Percentiles rank a stretch among this genome's conserved stretches.
Evolutionary conservation across 2,113 vertebrate species (phyloP).

Genomic region (Nannobrachium achirus): DNA sequence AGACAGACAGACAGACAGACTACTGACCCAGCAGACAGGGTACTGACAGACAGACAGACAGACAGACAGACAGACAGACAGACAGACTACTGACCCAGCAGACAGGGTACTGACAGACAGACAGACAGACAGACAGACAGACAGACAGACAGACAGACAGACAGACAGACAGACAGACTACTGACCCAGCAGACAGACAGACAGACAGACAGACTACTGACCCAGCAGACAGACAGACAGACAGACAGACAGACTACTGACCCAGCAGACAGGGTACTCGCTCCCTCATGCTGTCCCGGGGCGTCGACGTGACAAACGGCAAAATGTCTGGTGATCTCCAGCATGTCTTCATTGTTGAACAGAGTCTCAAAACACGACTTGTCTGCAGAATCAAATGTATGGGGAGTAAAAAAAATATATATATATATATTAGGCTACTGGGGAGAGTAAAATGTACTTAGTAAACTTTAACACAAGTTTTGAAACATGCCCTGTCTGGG

Average conservation of each 20-base stretch:
- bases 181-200: background rate
- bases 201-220: background rate
- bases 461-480: too few species aligned
- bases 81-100: background rate
- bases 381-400: too few species aligned
- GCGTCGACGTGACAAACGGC: conserved; percentile 93
- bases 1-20: too few species aligned
- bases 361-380: conserved; percentile 91
- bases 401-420: too few species aligned
- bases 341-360: conserved; percentile 93
- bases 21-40: too few species aligned
- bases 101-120: too few species aligned
- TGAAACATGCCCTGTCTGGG: background rate
- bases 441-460: too few species aligned
- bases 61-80: too few species aligned
- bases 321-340: conserved; percentile 91
- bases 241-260: conserved; percentile 64
- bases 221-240: background rate
- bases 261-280: conserved; percentile 85
- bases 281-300: conserved; percentile 92
- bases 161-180: background rate
- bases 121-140: too few species aligned
- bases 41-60: too few species aligned
- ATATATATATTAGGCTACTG: too few species aligned
- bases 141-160: background rate